phyloP scores from a whole-genome alignment of 2,888 invertebrate species.

The Rhyacophila evoluta region DNA sequence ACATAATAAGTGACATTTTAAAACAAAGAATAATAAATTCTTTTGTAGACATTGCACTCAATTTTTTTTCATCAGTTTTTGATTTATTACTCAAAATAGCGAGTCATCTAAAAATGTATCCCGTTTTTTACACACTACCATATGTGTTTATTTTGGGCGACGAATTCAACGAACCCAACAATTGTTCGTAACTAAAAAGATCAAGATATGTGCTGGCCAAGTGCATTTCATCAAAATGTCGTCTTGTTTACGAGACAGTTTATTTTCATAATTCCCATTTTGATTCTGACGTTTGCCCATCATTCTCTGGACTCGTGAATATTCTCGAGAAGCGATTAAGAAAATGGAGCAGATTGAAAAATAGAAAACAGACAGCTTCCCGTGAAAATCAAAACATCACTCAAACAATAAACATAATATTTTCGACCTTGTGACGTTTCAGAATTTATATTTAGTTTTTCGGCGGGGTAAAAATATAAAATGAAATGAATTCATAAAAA shows the following conservation, averaged over 20 bases:
- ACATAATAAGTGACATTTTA: no score
- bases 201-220: not conserved
- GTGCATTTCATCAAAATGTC: not conserved
- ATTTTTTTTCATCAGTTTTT: not conserved
- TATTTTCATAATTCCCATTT: not conserved
- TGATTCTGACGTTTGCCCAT: not conserved
- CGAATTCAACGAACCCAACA: not conserved
- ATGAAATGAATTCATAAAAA: not conserved
- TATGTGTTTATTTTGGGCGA: not conserved
- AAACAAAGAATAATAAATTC: not conserved
- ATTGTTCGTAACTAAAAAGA: not conserved
- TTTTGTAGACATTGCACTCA: not conserved
- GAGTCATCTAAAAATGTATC: not conserved
- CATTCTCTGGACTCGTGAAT: not conserved
- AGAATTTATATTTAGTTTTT: not conserved
- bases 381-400: not conserved
- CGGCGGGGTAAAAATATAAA: not conserved
- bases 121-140: no score
- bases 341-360: slow-evolving; percentile 7
- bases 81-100: not conserved
- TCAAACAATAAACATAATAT: not conserved
- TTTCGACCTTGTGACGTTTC: not conserved
- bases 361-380: not conserved
- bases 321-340: not conserved
- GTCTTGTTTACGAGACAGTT: not conserved